Evolutionary conservation across 2,113 vertebrate species (phyloP), one percentile per base, ranked within the genome.

Genomic region (Gallinago undulata): DNA sequence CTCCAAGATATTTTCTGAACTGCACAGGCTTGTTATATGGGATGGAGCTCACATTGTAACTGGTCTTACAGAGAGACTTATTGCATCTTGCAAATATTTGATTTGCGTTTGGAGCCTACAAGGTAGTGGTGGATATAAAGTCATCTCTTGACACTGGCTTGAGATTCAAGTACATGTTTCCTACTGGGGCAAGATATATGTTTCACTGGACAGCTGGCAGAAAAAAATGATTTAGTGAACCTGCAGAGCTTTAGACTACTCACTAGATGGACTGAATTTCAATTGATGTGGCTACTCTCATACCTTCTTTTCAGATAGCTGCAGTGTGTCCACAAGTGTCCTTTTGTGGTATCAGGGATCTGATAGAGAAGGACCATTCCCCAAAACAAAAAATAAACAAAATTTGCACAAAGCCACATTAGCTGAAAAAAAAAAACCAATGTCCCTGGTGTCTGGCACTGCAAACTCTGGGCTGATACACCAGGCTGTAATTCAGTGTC

Each of bases 401-500:
- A 72, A 75, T 63, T 75, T 87, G 8, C 73, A 75, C 30, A 55
- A 74, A 78, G 35, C 8, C 22, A 68, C 6, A 21, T 77, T 56
- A 68, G 24, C 48, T 95, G 56, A 55, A 90, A 59, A 89, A 75
- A 89, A 35, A 59, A 45, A 56, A 7, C 22, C 33, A 8, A 25
- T 50, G 23, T 87, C 84, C 64, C 39, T 43, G 7, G 45, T 60
- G 73, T 16, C 57, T 94, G 69, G 73, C 55, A 87, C 56, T 75
- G 66, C 35, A 84, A 78, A 51, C 43, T 19, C 35, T 50, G 64
- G 56, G 35, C 60, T 67, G 51, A 86, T 88, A 48, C 19, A 11
- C 18, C 13, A 47, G 89, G 33, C 43, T 94, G 76, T 91, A 89
- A 91, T 48, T 87, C 91, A 78, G 86, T 73, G 77, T 85, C 91